phyloP scores from a whole-genome alignment of 2,888 invertebrate species.

The Anthophora plumipes region DNA sequence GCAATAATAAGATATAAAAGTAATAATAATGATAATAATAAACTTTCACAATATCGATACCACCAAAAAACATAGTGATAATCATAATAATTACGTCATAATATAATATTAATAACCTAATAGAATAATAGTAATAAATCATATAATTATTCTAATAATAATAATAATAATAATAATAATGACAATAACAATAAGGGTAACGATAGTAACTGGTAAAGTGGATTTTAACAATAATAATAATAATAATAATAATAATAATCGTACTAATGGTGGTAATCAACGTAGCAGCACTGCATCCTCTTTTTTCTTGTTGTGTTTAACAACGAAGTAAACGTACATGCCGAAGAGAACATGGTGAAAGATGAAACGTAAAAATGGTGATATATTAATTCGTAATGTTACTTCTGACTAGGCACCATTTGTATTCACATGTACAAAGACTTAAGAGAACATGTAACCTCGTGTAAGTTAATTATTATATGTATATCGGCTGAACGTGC shows the following conservation, averaged over 20 bases:
- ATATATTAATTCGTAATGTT: conserved; percentile 71
- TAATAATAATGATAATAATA: conserved; percentile 63
- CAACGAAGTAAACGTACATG: conserved; percentile 58
- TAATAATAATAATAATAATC: conserved; percentile 56
- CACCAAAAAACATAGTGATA: conserved; percentile 49
- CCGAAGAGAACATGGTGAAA: conserved; percentile 66
- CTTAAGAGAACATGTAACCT: conserved; percentile 62
- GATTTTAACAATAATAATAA: conserved; percentile 57
- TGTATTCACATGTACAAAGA: conserved; percentile 64
- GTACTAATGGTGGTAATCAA: conserved; percentile 58
- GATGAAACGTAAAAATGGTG: conserved; percentile 70
- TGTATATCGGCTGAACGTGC: conserved; percentile 67
- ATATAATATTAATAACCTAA: conserved; percentile 59
- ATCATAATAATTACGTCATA: conserved; percentile 55
- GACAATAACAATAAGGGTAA: conserved; percentile 63
- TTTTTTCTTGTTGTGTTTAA: conserved; percentile 34
- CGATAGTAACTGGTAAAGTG: conserved; percentile 56
- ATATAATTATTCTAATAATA: conserved; percentile 47
- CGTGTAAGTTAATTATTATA: conserved; percentile 67
- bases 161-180: conserved; percentile 62
- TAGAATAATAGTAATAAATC: conserved; percentile 47
- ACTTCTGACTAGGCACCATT: conserved; percentile 80
- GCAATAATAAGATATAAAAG: conserved; percentile 60
- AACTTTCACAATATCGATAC: conserved; percentile 59
- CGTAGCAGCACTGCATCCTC: conserved; percentile 49